Conservation (phyloP, 1,140 invertebrate species). For the Zaprionus lachaisei region DNA sequence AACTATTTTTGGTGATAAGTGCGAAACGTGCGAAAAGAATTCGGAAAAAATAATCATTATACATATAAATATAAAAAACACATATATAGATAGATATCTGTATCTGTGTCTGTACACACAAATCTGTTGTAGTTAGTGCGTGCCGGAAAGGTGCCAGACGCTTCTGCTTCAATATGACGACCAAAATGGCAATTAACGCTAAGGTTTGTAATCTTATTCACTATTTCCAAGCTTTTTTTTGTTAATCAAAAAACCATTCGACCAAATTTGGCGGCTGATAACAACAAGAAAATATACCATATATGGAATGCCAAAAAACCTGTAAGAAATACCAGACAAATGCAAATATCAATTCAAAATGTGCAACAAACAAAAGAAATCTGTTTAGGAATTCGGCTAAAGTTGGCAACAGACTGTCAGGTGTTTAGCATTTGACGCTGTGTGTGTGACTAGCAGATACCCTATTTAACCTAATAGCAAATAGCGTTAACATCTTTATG, state of each 20-base stretch:
- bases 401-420: constrained; percentile 22
- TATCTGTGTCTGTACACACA: constrained; percentile 11
- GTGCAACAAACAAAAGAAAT: constrained; percentile 9
- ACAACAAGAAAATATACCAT: constrained; percentile 1
- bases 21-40: constrained; percentile 30
- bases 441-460: background rate
- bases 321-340: background rate
- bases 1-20: constrained; percentile 25
- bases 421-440: background rate
- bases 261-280: background rate
- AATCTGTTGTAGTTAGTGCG: constrained; percentile 3
- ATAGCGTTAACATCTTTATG: too few relatives aligned
- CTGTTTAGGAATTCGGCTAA: constrained; percentile 5
- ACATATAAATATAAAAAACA: constrained; percentile 6
- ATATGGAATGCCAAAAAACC: background rate
- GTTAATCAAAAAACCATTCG: background rate
- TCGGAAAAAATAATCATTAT: background rate
- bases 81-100: background rate
- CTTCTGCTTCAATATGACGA: constrained; percentile 65
- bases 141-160: constrained; percentile 41
- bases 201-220: constrained; percentile 63
- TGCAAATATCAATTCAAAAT: constrained; percentile 8
- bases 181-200: constrained; percentile 81
- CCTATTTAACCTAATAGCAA: background rate
- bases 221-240: background rate